A percentile compares a stretch with the other conserved stretches of the same genome.
These are phyloP conservation scores for Patiria pectinifera DNA, from an alignment of 53 echinoderm and acorn worm genomes.

Conservation along the genomic window DNA sequence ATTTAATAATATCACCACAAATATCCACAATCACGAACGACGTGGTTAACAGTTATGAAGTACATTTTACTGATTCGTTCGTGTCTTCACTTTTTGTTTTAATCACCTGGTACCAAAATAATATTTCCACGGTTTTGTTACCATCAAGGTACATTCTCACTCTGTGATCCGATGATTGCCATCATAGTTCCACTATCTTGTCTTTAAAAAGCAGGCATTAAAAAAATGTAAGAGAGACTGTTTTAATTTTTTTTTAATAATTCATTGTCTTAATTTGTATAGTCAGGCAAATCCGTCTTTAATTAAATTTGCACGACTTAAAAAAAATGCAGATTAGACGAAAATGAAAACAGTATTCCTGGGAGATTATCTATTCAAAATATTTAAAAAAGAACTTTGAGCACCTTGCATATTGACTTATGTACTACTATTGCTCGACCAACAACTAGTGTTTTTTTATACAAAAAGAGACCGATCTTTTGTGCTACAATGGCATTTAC, in stretches of 20 bases:
- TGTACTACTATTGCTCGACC: not conserved
- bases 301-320: not conserved
- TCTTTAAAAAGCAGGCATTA: not conserved
- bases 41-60: not conserved
- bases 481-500: slow-evolving; percentile 30
- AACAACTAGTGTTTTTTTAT: not conserved
- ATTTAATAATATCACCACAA: slow-evolving; percentile 13
- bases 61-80: not conserved
- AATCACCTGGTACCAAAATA: not conserved
- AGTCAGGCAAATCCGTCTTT: not conserved
- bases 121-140: not conserved
- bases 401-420: slow-evolving; percentile 46
- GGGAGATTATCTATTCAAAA: not conserved
- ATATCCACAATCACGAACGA: not conserved
- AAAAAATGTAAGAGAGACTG: not conserved
- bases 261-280: not conserved
- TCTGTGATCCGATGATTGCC: too few relatives aligned
- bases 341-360: not conserved
- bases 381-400: slow-evolving; percentile 15
- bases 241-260: not conserved
- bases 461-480: not conserved
- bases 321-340: not conserved
- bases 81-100: not conserved
- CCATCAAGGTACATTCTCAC: not conserved
- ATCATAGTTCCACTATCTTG: not conserved